Base-by-base conservation (phyloP, 2,113 vertebrate species). In the Axis porcinus region DNA sequence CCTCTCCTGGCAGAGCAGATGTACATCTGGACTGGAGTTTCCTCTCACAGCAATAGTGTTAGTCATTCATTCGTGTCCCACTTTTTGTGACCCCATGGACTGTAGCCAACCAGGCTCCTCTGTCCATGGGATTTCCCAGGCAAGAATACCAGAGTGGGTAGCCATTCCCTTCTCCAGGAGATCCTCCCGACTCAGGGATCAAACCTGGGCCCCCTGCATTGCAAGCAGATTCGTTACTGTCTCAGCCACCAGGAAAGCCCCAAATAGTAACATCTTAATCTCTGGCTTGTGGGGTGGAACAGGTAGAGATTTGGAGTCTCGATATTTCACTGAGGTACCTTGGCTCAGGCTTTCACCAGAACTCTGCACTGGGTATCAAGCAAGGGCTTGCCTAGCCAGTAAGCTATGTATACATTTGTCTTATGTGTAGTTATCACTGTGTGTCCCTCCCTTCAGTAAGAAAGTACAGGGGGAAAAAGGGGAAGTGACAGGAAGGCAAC, bases 21-120 rank as follows among this genome's bases (percentile, higher is more conserved):
- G 19, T 3, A 58, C 52, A 43, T 70, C 25, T 50, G 21, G 62
- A 15, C 3, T 88, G 7, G 30, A 58, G 36, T 54, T 79, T 91
- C 50, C 23, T 81, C 52, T 92, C 54, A 85, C 1, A 79, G 50
- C n/a, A 83, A 36, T 36, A 64, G 33, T 43, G 67, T 70, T 70
- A 40, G 19, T 70, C 0, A 5, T 10, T 40, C n/a, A 70, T 36
- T 40, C n/a, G 0, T 70, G n/a, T 70, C 67, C 0, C 0, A 70
- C n/a, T 23, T 40, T 70, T 70, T 40, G 67, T 70, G 67, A 70
- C 67, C 67, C n/a, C 67, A 12, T 12, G 19, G n/a, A 40, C 67
- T 70, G 67, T 23, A 70, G 67, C 67, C n/a, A 40, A 40, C n/a
- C 67, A 70, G 67, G 67, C 19, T 70, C n/a, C 67, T 70, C 19